These are phyloP conservation scores for Calonectris borealis DNA, from an alignment of 2,113 vertebrate species.

Conservation along the genomic window DNA sequence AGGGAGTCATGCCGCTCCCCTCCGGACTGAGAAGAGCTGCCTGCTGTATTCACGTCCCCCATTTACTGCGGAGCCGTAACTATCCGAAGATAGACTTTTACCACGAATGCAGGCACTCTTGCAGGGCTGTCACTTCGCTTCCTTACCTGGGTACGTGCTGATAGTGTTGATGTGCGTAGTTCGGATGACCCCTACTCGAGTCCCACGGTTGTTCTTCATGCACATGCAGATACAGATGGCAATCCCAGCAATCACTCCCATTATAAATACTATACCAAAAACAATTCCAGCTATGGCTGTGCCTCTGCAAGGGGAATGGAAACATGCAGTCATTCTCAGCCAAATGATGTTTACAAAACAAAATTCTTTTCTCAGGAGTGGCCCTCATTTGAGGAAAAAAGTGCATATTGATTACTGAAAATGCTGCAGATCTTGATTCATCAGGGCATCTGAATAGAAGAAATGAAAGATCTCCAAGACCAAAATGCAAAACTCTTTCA, in stretches of 20 bases:
- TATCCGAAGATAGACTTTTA: background rate
- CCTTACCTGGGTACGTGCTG: slow-evolving; percentile 81
- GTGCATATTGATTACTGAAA: background rate
- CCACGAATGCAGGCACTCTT: background rate
- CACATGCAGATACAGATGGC: slow-evolving; percentile 92
- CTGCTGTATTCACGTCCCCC: background rate
- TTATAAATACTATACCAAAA: slow-evolving; percentile 91
- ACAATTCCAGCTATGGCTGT: slow-evolving; percentile 91
- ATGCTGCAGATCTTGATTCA: background rate
- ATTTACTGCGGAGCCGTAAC: accelerated
- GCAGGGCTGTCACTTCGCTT: background rate
- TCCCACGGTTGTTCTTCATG: slow-evolving; percentile 82
- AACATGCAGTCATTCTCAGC: background rate
- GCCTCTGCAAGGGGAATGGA: slow-evolving; percentile 76
- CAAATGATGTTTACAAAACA: background rate
- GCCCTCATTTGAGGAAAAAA: background rate
- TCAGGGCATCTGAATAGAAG: background rate
- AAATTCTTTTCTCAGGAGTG: background rate
- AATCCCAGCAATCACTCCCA: slow-evolving; percentile 86
- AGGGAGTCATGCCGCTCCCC: background rate
- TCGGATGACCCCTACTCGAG: slow-evolving; percentile 83
- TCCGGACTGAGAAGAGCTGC: background rate
- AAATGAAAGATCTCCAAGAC: background rate
- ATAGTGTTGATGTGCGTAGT: slow-evolving; percentile 81
- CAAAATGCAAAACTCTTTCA: background rate